A percentile compares a stretch with the other conserved stretches of the same genome.
These are phyloP conservation scores for Heliangelus exortis DNA, from an alignment of 2,797 vertebrate species.

Conservation along the genomic window DNA sequence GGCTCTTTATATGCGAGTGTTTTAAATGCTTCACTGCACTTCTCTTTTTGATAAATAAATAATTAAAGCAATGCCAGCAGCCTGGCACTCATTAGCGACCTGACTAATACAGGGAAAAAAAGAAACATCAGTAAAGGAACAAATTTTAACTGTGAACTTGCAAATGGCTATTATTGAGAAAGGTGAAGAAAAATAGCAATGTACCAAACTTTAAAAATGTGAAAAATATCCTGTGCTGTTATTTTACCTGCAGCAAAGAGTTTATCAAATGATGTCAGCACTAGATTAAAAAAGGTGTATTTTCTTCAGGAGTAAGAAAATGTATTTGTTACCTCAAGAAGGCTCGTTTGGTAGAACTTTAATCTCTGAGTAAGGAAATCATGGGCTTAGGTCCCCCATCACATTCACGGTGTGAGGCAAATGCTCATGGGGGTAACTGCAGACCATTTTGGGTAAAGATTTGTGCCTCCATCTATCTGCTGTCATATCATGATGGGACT, in stretches of 20 bases:
- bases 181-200: neutral
- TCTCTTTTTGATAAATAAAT: constrained; percentile 52
- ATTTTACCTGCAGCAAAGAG: constrained; percentile 4
- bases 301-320: neutral
- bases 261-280: constrained; percentile 11
- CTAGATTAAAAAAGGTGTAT: constrained; percentile 31
- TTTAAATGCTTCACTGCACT: constrained; percentile 38
- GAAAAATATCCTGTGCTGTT: neutral
- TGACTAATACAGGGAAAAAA: constrained; percentile 9
- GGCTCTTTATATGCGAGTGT: neutral
- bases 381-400: neutral
- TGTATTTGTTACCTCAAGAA: neutral
- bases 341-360: constrained; percentile 26
- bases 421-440: neutral
- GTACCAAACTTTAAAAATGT: constrained; percentile 6
- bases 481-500: no score
- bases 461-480: neutral
- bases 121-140: constrained; percentile 5
- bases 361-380: constrained; percentile 2
- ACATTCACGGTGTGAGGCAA: neutral
- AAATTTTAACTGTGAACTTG: constrained; percentile 22
- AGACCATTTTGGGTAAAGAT: neutral
- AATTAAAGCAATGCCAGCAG: constrained; percentile 32
- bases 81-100: constrained; percentile 42
- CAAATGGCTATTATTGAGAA: neutral